Evolutionary conservation across 2,113 vertebrate genomes (phyloP).

Genomic region (human (Homo sapiens)): GRCh38 chr17:7454001-7454500

Average conservation of each 20-base stretch:
- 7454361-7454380: constrained; percentile 94
- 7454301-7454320: constrained; percentile 96
- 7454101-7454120: no score
- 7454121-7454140: no score
- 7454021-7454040: no score
- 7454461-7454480: constrained; percentile 95
- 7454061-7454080: no score
- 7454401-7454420: constrained; percentile 96
- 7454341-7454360: constrained; percentile 95
- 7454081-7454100: no score
- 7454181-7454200: background rate
- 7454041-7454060: no score
- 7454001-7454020: no score
- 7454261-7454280: constrained; percentile 10
- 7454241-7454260: background rate
- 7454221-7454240: background rate
- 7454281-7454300: constrained; percentile 85
- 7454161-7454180: no score
- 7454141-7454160: no score
- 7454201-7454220: background rate
- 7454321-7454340: constrained; percentile 93
- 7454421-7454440: constrained; percentile 93
- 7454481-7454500: constrained; percentile 91
- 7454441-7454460: constrained; percentile 93
- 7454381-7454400: constrained; percentile 92